A percentile compares a stretch with the other conserved stretches of the same genome.
phyloP scores from a whole-genome alignment of 2,113 vertebrate species.

The Ageneiosus marmoratus region DNA sequence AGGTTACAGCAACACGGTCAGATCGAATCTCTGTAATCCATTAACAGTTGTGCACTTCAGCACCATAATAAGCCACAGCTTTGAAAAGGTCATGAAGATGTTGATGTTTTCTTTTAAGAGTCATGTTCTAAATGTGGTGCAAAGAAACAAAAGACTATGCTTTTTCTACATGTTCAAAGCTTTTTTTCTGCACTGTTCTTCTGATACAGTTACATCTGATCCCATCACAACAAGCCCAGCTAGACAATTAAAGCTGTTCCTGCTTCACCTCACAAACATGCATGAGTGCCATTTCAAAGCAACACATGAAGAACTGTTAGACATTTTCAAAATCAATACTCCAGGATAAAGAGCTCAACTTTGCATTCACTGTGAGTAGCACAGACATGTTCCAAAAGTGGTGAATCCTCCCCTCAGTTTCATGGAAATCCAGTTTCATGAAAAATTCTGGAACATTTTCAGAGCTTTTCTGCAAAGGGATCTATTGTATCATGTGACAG shows the following conservation, averaged over 20 bases:
- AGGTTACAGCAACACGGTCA: not conserved
- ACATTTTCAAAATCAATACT: conserved; percentile 9
- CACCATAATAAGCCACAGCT: not conserved
- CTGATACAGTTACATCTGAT: not conserved
- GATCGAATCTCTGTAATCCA: not conserved
- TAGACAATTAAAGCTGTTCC: not conserved
- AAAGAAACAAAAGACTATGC: not conserved
- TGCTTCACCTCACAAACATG: not conserved
- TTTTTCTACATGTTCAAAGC: not conserved
- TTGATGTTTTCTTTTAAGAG: not conserved
- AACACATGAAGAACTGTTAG: not conserved
- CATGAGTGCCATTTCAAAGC: not conserved
- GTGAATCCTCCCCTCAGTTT: not conserved
- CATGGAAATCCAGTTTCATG: not conserved
- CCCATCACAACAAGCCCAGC: not conserved
- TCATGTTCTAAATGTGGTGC: not conserved
- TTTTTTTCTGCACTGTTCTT: not conserved
- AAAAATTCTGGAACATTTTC: not conserved
- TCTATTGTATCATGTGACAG: not conserved
- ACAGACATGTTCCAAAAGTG: not conserved
- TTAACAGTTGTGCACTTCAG: not conserved
- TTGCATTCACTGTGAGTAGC: not conserved
- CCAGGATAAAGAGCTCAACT: not conserved
- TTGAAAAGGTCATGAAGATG: not conserved
- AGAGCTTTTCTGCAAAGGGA: not conserved